A percentile compares a stretch with the other conserved stretches of the same genome.
Conservation (phyloP, 2,888 invertebrate species). For the Metopia argyrocephala region DNA sequence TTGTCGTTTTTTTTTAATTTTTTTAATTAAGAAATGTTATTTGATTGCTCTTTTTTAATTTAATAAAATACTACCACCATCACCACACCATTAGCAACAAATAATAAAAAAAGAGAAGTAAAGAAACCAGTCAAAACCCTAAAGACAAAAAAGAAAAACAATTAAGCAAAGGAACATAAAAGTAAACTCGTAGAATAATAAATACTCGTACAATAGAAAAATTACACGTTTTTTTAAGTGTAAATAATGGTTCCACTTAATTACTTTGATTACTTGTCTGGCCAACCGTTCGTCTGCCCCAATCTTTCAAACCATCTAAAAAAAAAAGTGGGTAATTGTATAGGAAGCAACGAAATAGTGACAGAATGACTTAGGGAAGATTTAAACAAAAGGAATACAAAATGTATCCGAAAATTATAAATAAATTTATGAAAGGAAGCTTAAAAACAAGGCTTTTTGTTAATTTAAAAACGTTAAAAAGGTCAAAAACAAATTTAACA, state of each 20-base stretch:
- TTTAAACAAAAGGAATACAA: too few relatives aligned
- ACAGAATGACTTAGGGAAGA: too few relatives aligned
- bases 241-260: constrained; percentile 64
- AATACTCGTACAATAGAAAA: constrained; percentile 39
- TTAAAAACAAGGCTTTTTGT: too few relatives aligned
- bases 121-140: neutral
- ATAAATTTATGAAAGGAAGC: too few relatives aligned
- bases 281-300: neutral
- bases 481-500: too few relatives aligned
- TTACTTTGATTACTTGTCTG: constrained; percentile 57
- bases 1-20: too few relatives aligned
- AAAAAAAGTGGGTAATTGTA: too few relatives aligned
- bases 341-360: too few relatives aligned
- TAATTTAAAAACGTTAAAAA: too few relatives aligned
- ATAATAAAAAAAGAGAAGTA: constrained; percentile 8
- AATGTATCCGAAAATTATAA: too few relatives aligned
- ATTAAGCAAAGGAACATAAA: neutral
- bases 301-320: too few relatives aligned
- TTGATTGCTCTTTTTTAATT: constrained; percentile 64
- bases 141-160: constrained; percentile 4
- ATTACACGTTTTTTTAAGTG: constrained; percentile 62
- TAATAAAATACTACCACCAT: constrained; percentile 51
- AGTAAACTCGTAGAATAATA: neutral
- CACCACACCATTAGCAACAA: neutral
- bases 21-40: constrained; percentile 63